Conservation (phyloP, 2,797 vertebrate genomes). For the Phalanger gymnotis region DNA sequence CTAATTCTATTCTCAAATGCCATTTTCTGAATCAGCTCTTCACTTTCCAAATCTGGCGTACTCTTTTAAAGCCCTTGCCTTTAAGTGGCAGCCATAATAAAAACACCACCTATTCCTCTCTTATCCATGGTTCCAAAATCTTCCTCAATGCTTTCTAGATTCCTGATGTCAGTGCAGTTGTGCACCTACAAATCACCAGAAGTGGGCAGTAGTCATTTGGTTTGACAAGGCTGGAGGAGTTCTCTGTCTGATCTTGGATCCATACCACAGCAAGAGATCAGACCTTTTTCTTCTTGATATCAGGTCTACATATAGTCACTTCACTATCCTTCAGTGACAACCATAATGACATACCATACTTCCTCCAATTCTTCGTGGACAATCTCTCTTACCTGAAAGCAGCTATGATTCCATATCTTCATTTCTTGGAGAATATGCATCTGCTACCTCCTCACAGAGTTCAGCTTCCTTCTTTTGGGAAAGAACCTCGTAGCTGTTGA, state of each 20-base stretch:
- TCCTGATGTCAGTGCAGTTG: not conserved
- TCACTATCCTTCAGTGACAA: not conserved
- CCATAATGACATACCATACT: not conserved
- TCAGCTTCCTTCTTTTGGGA: not conserved
- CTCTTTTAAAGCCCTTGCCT: not conserved
- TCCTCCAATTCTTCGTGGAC: not conserved
- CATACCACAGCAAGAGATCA: not conserved
- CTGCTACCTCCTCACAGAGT: not conserved
- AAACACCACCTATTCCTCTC: not conserved
- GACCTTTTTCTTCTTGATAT: too few species aligned
- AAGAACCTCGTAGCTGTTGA: not conserved
- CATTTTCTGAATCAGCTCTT: not conserved
- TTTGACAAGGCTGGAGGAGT: not conserved
- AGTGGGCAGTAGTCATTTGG: not conserved
- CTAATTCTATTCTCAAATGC: too few species aligned
- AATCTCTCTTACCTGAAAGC: not conserved
- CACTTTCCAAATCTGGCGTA: not conserved
- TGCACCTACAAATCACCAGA: not conserved
- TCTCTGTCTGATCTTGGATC: not conserved
- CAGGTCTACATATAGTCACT: too few species aligned
- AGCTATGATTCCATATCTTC: not conserved
- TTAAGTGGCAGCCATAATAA: not conserved
- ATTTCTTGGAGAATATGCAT: not conserved
- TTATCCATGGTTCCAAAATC: not conserved
- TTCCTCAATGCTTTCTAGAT: not conserved